Evolutionary conservation across 2,888 invertebrate genomes (phyloP).

Genomic region (Ormyrus rosae): DNA sequence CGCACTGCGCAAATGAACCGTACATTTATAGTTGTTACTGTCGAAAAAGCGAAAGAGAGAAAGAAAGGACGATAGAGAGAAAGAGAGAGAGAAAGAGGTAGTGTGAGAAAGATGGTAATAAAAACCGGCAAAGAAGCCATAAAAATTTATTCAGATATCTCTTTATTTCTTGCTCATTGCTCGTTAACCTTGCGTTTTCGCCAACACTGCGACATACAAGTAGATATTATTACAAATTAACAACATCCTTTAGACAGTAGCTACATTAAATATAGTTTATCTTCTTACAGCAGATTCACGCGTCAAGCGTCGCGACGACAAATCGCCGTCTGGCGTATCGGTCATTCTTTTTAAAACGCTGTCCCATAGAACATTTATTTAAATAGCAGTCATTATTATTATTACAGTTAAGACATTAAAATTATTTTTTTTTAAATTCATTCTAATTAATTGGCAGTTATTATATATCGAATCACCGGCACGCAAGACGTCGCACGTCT

Average conservation of each 20-base stretch:
- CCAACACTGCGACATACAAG: slow-evolving; percentile 54
- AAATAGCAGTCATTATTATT: slow-evolving; percentile 43
- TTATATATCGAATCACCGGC: slow-evolving; percentile 40
- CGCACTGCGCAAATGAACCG: slow-evolving; percentile 19
- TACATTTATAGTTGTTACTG: slow-evolving; percentile 19
- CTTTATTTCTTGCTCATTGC: slow-evolving; percentile 51
- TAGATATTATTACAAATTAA: slow-evolving; percentile 70
- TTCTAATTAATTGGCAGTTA: slow-evolving; percentile 46
- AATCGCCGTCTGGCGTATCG: slow-evolving; percentile 46
- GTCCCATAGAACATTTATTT: slow-evolving; percentile 5
- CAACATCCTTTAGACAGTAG: slow-evolving; percentile 67
- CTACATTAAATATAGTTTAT: slow-evolving; percentile 73
- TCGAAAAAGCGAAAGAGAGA: slow-evolving; percentile 7
- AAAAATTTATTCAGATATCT: slow-evolving; percentile 41
- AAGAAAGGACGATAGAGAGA: slow-evolving; percentile 8
- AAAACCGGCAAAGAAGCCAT: slow-evolving; percentile 18
- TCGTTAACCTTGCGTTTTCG: slow-evolving; percentile 48
- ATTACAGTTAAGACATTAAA: slow-evolving; percentile 29
- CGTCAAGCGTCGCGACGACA: slow-evolving; percentile 54
- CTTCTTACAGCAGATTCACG: slow-evolving; percentile 56
- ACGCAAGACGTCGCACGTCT: slow-evolving; percentile 41
- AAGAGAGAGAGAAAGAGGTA: not conserved
- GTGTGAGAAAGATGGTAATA: slow-evolving; percentile 13
- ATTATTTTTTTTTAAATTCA: slow-evolving; percentile 31
- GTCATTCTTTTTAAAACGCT: slow-evolving; percentile 37